Evolutionary conservation across 2,888 invertebrate genomes (phyloP).

Genomic region (Amorpha juglandis): DNA sequence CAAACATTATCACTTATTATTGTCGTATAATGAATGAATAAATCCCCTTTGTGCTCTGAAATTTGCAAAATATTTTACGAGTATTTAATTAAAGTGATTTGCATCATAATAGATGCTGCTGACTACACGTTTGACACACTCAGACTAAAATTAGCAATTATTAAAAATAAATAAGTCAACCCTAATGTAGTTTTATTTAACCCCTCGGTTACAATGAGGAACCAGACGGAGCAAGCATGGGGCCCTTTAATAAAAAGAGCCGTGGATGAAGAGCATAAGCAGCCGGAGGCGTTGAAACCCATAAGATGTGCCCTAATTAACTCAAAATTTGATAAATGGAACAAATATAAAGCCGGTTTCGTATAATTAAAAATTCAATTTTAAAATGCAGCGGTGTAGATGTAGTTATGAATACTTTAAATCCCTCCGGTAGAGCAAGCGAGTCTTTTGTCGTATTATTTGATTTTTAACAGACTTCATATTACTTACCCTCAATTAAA

Average conservation of each 20-base stretch:
- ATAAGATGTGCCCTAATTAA: slow-evolving; percentile 46
- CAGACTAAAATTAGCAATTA: slow-evolving; percentile 3
- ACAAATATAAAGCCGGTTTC: slow-evolving; percentile 38
- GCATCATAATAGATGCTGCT: neutral
- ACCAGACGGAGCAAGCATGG: slow-evolving; percentile 49
- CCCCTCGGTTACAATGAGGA: slow-evolving; percentile 49
- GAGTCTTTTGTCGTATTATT: neutral
- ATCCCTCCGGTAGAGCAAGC: neutral
- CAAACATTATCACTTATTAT: neutral
- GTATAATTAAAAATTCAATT: slow-evolving; percentile 75
- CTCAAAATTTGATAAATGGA: slow-evolving; percentile 60
- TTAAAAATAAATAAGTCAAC: slow-evolving; percentile 1
- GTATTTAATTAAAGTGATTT: neutral
- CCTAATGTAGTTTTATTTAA: slow-evolving; percentile 29
- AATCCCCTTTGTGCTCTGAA: neutral
- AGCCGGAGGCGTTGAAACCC: slow-evolving; percentile 47
- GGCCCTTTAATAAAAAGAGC: slow-evolving; percentile 55
- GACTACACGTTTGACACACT: neutral
- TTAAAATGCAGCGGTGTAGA: slow-evolving; percentile 33
- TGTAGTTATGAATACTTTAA: slow-evolving; percentile 7
- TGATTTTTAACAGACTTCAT: neutral
- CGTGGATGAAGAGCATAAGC: slow-evolving; percentile 53
- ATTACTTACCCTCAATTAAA: no score
- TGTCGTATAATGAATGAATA: neutral
- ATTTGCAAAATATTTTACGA: neutral